Evolutionary conservation across 2,113 vertebrate species (phyloP), one percentile per base, ranked within the genome.

Genomic region (Daphoenositta chrysoptera): DNA sequence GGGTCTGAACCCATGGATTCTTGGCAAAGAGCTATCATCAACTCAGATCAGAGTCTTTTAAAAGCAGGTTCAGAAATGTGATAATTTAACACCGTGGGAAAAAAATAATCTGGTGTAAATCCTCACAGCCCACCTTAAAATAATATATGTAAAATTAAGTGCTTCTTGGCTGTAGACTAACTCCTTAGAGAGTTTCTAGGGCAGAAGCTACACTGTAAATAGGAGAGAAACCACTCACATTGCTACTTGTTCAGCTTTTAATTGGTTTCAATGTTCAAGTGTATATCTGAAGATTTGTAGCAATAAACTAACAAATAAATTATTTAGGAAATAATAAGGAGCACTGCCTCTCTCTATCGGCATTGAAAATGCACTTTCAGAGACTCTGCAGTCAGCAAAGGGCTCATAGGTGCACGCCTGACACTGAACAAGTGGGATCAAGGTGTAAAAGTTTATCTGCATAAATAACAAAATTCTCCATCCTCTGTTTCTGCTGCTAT

Each of bases 391-490:
- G 40, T 70, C 73, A 87, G 61, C 20, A 69, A 72, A 87, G 30
- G 18, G 7, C 48, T 30, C 1, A 0, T 31, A 40, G 54, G 16
- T 70, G 4, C 20, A 31, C 0, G 0, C 7, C 37, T 63, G 45
- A 26, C 16, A 21, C 7, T 5, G n/a, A 72, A 51, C 13, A 72
- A 87, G n/a, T 11, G 57, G 19, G 39, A 90, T 70, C n/a, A 65
- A 80, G 9, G 13, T 65, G 21, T 72, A 53, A 61, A 89, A 71
- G 11, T 69, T 45, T 57, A 12, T 24, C 51, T 63, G 9, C 14
- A 82, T 35, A 69, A 91, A 57, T 60, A 85, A 45, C 3, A 61
- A 47, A 76, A 76, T 70, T 72, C 37, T 40, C 82, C 50, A 56
- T 33, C 37, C 11, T 70, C 33, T 82, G 3, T 45, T 95, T 76